These are phyloP conservation scores for Zoanthus gigantus DNA, from an alignment of 92 coral and sea anemone genomes.

Conservation along the genomic window DNA sequence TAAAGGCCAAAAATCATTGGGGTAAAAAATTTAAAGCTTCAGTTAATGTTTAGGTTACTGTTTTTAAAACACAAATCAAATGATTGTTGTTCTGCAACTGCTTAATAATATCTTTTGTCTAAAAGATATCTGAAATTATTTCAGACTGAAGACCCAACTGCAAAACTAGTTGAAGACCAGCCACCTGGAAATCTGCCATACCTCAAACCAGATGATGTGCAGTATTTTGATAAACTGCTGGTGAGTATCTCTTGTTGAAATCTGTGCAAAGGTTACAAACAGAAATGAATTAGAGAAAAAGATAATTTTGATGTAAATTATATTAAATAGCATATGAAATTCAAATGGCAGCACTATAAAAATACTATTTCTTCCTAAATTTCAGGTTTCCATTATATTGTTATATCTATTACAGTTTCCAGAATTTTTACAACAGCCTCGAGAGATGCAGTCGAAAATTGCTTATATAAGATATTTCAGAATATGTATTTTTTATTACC, in stretches of 20 bases:
- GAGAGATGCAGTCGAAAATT: background rate
- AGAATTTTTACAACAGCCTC: no score
- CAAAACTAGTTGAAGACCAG: conserved; percentile 97
- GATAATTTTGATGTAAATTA: no score
- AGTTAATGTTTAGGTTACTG: no score
- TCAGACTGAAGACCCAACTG: conserved; percentile 94
- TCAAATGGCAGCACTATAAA: no score
- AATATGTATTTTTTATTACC: background rate
- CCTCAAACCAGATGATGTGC: conserved; percentile 98
- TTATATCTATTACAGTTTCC: no score
- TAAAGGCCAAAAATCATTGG: no score
- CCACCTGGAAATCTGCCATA: conserved; percentile 99
- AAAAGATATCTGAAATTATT: background rate
- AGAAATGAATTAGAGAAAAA: no score
- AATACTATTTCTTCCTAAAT: no score
- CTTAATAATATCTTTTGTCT: background rate
- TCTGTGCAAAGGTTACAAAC: background rate
- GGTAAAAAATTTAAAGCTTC: no score
- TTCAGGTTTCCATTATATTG: no score
- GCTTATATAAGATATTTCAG: background rate
- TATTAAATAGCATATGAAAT: background rate
- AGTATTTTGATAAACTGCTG: conserved; percentile 97
- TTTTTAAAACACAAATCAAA: background rate
- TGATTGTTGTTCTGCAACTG: background rate
- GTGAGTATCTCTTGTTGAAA: conserved; percentile 59